Evolutionary conservation across 2,888 invertebrate species (phyloP).

Genomic region (Hydraecia micacea): DNA sequence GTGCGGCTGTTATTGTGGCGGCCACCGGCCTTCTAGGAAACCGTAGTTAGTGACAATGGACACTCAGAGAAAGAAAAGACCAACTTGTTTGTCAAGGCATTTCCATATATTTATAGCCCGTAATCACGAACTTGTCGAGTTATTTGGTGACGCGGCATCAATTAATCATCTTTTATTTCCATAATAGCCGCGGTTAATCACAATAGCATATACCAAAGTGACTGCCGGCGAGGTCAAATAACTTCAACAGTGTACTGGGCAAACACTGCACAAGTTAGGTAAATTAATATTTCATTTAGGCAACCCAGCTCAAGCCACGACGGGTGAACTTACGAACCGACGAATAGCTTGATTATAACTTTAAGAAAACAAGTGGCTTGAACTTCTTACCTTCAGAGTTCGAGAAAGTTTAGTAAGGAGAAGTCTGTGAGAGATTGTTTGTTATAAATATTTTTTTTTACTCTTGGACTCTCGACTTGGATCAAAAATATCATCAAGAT

Average conservation of each 20-base stretch:
- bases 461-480: not conserved
- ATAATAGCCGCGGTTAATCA: constrained; percentile 35
- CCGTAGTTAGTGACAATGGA: not conserved
- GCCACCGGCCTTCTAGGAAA: not conserved
- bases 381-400: not conserved
- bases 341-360: constrained; percentile 31
- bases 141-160: constrained; percentile 34
- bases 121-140: constrained; percentile 33
- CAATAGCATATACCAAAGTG: constrained; percentile 14
- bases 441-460: not conserved
- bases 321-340: constrained; percentile 5
- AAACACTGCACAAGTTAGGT: constrained; percentile 9
- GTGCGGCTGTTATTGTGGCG: too few species aligned
- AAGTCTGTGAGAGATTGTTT: not conserved
- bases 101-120: constrained; percentile 33
- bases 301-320: not conserved
- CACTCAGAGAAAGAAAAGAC: not conserved
- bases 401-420: not conserved
- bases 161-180: constrained; percentile 38
- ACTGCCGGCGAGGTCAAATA: constrained; percentile 45
- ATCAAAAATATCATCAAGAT: not conserved
- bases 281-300: constrained; percentile 38
- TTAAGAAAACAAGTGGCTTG: constrained; percentile 16
- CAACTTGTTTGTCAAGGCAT: constrained; percentile 21
- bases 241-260: constrained; percentile 27